A percentile compares a stretch with the other conserved stretches of the same genome.
Conservation (phyloP, 2,888 invertebrate genomes). For the Megamerina dolium region DNA sequence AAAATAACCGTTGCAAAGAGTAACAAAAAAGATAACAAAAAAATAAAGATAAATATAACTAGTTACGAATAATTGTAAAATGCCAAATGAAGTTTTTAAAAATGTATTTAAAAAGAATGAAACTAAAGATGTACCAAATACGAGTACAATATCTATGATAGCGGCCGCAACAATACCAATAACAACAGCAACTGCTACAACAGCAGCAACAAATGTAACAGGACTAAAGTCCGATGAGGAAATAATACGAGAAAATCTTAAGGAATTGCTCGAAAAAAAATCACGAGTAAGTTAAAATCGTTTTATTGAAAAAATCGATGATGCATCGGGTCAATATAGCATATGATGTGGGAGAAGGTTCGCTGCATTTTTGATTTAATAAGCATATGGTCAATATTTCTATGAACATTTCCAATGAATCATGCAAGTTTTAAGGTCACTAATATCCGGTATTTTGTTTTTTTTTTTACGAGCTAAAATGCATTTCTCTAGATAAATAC, state of each 20-base stretch:
- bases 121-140: background rate
- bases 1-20: slow-evolving; percentile 1
- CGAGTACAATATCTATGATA: background rate
- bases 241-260: slow-evolving; percentile 37
- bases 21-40: slow-evolving; percentile 1
- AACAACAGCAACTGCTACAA: no score
- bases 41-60: no score
- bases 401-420: no score
- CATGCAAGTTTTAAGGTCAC: no score
- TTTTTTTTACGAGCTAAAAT: no score
- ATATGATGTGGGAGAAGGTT: no score
- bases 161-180: slow-evolving; percentile 1
- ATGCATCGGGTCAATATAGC: background rate
- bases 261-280: slow-evolving; percentile 39
- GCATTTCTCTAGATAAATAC: no score
- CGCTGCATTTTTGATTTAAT: no score
- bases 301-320: background rate
- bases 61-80: no score
- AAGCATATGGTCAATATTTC: no score
- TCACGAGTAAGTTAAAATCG: slow-evolving; percentile 34
- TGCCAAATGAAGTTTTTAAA: no score
- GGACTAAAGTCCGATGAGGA: slow-evolving; percentile 39
- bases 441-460: no score
- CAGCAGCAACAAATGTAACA: slow-evolving; percentile 26
- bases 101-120: background rate